Percentiles rank a stretch among this genome's conserved stretches.
phyloP scores from a whole-genome alignment of 37 sponge, comb jelly and placozoan genomes.

The Ephydatia muelleri region DNA sequence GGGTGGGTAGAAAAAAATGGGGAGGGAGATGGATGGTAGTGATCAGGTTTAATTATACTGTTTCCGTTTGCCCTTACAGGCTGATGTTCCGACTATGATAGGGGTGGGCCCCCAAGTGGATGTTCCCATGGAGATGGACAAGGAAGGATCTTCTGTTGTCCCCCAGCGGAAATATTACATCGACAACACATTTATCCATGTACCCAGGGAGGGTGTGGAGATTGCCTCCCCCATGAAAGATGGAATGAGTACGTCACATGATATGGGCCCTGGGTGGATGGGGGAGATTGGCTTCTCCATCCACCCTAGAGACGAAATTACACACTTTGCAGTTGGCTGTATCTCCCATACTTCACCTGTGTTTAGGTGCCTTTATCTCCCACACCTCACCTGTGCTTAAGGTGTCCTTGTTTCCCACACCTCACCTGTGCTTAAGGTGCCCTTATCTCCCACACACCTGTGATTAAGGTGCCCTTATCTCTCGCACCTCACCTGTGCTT shows the following conservation, averaged over 20 bases:
- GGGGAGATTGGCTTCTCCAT: too few relatives aligned
- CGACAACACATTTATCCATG: slow-evolving; percentile 58
- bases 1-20: too few relatives aligned
- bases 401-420: too few relatives aligned
- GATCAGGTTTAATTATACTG: too few relatives aligned
- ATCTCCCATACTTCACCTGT: neutral
- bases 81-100: slow-evolving; percentile 75
- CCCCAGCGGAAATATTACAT: slow-evolving; percentile 80
- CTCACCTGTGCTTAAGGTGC: too few relatives aligned
- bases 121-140: slow-evolving; percentile 23
- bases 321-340: neutral
- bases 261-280: neutral
- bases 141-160: neutral
- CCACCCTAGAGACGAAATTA: neutral
- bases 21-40: too few relatives aligned
- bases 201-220: slow-evolving; percentile 72
- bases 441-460: too few relatives aligned
- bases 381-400: too few relatives aligned
- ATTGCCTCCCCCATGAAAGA: slow-evolving; percentile 60
- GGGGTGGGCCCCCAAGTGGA: slow-evolving; percentile 45
- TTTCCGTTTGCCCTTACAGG: slow-evolving; percentile 31
- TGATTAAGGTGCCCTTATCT: too few relatives aligned
- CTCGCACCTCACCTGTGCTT: too few relatives aligned
- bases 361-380: too few relatives aligned
- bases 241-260: slow-evolving; percentile 66